A percentile compares a stretch with the other conserved stretches of the same genome.
Evolutionary conservation across 2,113 vertebrate genomes (phyloP).

Genomic region (Cyanoramphus novaezelandiae): DNA sequence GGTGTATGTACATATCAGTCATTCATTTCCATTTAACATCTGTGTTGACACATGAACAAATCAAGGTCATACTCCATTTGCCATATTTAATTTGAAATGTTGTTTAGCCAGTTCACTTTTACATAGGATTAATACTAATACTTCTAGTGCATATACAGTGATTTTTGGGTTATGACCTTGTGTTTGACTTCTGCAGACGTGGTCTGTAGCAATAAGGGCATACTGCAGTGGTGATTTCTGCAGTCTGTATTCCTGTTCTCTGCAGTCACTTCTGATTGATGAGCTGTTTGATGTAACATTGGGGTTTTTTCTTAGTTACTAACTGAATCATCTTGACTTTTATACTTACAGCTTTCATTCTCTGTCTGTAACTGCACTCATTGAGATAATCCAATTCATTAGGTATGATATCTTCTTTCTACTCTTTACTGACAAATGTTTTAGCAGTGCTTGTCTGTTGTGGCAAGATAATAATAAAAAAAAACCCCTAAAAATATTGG

Average conservation of each 20-base stretch:
- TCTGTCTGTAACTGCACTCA: neutral
- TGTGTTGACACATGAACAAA: neutral
- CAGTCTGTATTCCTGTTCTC: neutral
- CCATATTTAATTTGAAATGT: neutral
- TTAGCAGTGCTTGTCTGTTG: neutral
- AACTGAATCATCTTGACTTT: neutral
- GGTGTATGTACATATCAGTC: neutral
- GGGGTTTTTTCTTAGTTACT: neutral
- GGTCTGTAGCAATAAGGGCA: neutral
- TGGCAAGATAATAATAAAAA: neutral
- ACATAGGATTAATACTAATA: neutral
- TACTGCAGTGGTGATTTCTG: neutral
- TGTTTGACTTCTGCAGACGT: neutral
- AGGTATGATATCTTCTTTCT: neutral
- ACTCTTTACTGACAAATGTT: neutral
- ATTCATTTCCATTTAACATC: neutral
- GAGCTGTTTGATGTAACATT: neutral
- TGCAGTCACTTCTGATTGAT: neutral
- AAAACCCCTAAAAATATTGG: neutral
- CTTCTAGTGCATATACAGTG: neutral
- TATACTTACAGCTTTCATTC: neutral
- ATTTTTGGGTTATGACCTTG: neutral
- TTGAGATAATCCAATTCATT: neutral
- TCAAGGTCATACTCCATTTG: neutral
- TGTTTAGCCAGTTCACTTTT: neutral